Evolutionary conservation across 2,797 vertebrate species (phyloP), one percentile per base, ranked within the genome.

Genomic region (Helostoma temminkii): DNA sequence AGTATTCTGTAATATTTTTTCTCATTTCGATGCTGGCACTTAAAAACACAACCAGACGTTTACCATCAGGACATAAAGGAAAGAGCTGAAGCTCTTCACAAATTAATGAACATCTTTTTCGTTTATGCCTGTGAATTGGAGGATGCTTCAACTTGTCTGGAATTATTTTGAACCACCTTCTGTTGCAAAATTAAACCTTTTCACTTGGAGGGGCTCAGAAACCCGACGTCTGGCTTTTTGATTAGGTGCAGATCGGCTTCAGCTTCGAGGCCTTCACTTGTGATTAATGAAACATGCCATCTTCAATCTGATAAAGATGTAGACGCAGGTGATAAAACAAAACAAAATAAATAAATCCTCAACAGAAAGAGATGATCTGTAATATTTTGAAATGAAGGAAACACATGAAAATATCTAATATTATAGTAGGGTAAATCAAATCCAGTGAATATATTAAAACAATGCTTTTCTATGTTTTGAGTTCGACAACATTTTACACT

Each of bases 1-100:
- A 24, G 30, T 56, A 30, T 60, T 57, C 60, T 61, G 46, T 45
- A 10, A 58, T 58, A 43, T 66, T 12, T 73, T 62, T 68, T 53
- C 30, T 34, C 41, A 52, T 61, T 74, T 71, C 16, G 19, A 52
- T 56, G 53, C 41, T 18, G 54, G 25, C 60, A 30, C 69, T 78
- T 71, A 71, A 71, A 42, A 80, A 66, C 56, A 58, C 53, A 74
- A 42, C 42, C 61, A 67, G 53, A 84, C 54, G 55, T 75, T 78
- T 74, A 77, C 37, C 30, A 42, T 70, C 37, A 0, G 54, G 54
- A 21, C 25, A 70, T 61, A 34, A 81, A 79, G 64, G 61, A 67
- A 4, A 54, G 5, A 37, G 80, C 77, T 75, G 60, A 58, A 10
- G 46, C 71, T 54, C 60, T 59, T 61, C 24, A 62, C 43, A 28